Conservation (phyloP, 2,113 vertebrate genomes). For the Neotoma lepida region DNA sequence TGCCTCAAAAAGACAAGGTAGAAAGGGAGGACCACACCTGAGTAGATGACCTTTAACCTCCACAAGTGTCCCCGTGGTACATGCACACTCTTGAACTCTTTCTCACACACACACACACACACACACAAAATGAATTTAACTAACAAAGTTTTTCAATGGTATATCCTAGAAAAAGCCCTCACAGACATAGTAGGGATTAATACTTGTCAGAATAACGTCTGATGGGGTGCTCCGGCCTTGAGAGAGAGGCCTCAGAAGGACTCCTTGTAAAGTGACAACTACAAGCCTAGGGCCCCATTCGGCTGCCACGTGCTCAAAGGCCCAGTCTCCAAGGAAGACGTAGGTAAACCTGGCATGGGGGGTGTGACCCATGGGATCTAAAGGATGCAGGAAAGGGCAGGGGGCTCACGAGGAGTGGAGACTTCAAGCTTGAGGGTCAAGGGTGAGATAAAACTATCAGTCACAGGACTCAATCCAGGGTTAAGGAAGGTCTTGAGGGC, state of each 20-base stretch:
- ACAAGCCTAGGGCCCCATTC: not conserved
- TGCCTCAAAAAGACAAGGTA: not conserved
- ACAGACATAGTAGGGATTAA: not conserved
- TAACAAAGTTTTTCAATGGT: not conserved
- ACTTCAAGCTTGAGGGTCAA: not conserved
- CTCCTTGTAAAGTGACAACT: not conserved
- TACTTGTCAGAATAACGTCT: not conserved
- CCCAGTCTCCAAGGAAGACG: not conserved
- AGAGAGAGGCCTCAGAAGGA: not conserved
- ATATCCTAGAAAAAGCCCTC: not conserved
- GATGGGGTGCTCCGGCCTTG: not conserved
- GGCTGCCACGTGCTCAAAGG: not conserved
- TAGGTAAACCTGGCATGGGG: not conserved
- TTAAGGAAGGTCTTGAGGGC: not conserved
- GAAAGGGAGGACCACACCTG: not conserved
- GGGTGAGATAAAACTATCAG: not conserved
- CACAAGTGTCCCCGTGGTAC: not conserved
- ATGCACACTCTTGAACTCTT: not conserved
- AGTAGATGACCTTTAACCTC: not conserved
- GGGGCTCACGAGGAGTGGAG: rapidly evolving
- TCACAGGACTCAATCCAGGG: rapidly evolving
- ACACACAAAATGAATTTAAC: not conserved
- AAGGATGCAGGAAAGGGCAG: not conserved
- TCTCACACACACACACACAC: not conserved
- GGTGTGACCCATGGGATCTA: not conserved